Evolutionary conservation across 2,888 invertebrate genomes (phyloP), one percentile per base, ranked within the genome.

Genomic region (Creontiades dilutus): DNA sequence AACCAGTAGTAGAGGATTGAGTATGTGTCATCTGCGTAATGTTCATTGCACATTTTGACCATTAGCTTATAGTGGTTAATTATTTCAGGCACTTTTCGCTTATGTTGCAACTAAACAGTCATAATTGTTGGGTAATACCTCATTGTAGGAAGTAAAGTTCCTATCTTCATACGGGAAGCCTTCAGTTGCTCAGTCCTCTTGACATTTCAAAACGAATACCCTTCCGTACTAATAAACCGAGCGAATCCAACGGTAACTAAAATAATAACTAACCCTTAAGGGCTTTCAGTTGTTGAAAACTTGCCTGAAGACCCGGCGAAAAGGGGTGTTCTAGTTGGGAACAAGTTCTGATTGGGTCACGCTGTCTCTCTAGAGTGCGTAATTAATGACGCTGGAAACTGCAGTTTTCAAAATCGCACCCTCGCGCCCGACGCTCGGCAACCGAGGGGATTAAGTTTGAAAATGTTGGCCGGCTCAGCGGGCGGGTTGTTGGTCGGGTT

Each of bases 291-390:
- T 61, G 16, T 19, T 61, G 37, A 2, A 14, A 61, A 61, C 61
- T 61, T 19, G 61, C n/a, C 7, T 61, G n/a, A 61, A 61, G 61
- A n/a, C 61, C n/a, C n/a, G n/a, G 37, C 37, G 7, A 37, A 37
- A 37, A 2, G n/a, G 61, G n/a, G 19, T n/a, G 7, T 37, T 37
- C 37, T 37, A 37, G 61, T 16, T n/a, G 14, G n/a, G 61, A 61
- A 19, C 19, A 61, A 61, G 61, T 61, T 61, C n/a, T n/a, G 16
- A 61, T 61, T n/a, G 61, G 61, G 61, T 61, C 19, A 61, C 61
- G 9, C 3, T 9, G 16, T 16, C n/a, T 19, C n/a, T 9, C 61
- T 9, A 9, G 37, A 37, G 37, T 61, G 61, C 61, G 19, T 61
- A 19, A 9, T 61, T 61, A 19, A 61, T 61, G n/a, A n/a, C 61